Evolutionary conservation across 2,113 vertebrate genomes (phyloP), one percentile per base, ranked within the genome.

Genomic region (Trochalopteron elliotii): DNA sequence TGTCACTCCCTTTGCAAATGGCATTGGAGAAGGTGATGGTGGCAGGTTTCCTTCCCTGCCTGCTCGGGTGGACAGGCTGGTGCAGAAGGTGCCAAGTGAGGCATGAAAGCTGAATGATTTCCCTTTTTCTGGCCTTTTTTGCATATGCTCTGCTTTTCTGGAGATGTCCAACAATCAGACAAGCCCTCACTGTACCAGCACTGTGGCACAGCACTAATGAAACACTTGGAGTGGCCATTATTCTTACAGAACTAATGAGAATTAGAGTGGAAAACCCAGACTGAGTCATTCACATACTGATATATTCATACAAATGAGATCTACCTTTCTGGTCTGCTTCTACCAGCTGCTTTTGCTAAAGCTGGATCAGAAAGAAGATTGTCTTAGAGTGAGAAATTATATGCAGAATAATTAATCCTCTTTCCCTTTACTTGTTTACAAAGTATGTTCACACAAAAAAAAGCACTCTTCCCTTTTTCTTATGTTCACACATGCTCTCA

Each of bases 21-120:
- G 3, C 4, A 1, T 7, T 15, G 47, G 59, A 69, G 23, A 49
- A 35, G 40, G 24, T 69, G 15, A 17, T 69, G 50, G 11, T 11
- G 20, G 12, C 18, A 25, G 17, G 2, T 16, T 13, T 50, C 24
- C 61, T 42, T 60, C 25, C 31, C 12, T 35, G 1, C 19, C n/a
- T 52, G 30, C 17, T 22, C 7, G 7, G 11, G n/a, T 18, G 59
- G 27, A 27, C 0, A 0, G 7, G 50, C 42, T 61, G 15, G 6
- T 13, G 28, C 28, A 90, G 44, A 59, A n/a, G 15, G 22, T 17
- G 4, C 13, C 1, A 4, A 61, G n/a, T 0, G 0, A 81, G 50
- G 21, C 61, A 70, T 3, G 8, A 61, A 39, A 0, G 0, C 33
- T 45, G 0, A 1, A 1, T 8, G 2, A 28, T 55, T 76, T 40